phyloP scores from a whole-genome alignment of 2,888 invertebrate species.

The Amphipoea lucens region DNA sequence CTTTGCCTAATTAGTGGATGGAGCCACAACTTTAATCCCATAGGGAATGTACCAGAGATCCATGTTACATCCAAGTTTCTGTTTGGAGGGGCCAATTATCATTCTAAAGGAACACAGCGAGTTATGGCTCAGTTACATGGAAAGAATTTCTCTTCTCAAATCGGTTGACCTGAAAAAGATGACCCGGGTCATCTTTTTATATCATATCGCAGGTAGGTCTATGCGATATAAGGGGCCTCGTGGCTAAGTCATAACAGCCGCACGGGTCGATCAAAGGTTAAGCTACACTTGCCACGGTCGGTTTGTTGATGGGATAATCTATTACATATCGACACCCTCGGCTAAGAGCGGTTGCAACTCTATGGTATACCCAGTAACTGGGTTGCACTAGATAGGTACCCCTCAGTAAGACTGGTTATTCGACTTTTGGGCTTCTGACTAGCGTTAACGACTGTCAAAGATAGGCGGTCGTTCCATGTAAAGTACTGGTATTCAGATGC shows the following conservation, averaged over 20 bases:
- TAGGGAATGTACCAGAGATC: slow-evolving; percentile 36
- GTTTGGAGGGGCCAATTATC: slow-evolving; percentile 25
- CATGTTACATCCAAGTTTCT: slow-evolving; percentile 28
- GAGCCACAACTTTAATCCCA: slow-evolving; percentile 34
- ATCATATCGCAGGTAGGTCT: neutral
- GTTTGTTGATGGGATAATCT: neutral
- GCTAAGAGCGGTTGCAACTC: no score
- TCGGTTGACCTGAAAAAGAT: neutral
- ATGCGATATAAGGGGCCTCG: neutral
- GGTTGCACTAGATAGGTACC: no score
- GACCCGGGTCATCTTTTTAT: neutral
- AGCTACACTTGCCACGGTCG: neutral
- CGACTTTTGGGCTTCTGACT: no score
- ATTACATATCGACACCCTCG: neutral
- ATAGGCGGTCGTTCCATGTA: neutral
- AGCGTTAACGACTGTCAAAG: no score
- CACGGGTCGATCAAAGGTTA: neutral
- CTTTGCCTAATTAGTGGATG: slow-evolving; percentile 48
- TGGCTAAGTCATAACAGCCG: neutral
- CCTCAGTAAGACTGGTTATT: no score
- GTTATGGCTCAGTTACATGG: slow-evolving; percentile 10
- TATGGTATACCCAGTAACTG: no score
- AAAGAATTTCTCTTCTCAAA: neutral
- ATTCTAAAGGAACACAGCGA: slow-evolving; percentile 23
- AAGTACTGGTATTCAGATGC: neutral